These are phyloP conservation scores for Okamejei kenojei DNA, from an alignment of 2,797 vertebrate genomes.

Conservation along the genomic window DNA sequence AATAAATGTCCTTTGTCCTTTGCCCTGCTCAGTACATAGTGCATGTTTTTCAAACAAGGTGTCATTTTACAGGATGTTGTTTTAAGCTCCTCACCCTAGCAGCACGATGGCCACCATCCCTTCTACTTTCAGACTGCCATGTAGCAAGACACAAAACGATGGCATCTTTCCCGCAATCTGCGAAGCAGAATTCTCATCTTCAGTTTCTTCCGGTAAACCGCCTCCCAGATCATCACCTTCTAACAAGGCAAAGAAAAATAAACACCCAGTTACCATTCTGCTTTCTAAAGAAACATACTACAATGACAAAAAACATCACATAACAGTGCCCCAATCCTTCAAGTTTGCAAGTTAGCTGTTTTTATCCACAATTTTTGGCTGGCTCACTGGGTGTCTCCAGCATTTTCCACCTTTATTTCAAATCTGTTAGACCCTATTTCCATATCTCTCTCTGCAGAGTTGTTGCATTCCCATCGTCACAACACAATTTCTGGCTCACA, in stretches of 20 bases:
- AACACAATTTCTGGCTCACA: neutral
- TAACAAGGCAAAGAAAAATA: constrained; percentile 46
- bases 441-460: neutral
- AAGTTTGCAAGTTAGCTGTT: too few relatives aligned
- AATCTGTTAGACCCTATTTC: neutral
- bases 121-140: constrained; percentile 96
- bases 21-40: neutral
- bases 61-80: neutral
- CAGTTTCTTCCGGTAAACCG: constrained; percentile 79
- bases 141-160: constrained; percentile 92
- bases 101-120: constrained; percentile 97
- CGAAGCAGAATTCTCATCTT: constrained; percentile 90
- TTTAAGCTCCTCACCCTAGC: constrained; percentile 69
- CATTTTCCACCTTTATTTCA: neutral
- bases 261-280: neutral
- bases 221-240: constrained; percentile 89
- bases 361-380: too few relatives aligned
- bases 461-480: neutral
- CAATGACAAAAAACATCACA: neutral
- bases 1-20: too few relatives aligned
- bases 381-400: too few relatives aligned
- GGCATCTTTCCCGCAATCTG: constrained; percentile 95
- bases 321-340: too few relatives aligned
- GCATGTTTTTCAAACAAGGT: neutral
- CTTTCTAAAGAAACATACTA: neutral